Percentiles rank a stretch among this genome's conserved stretches.
Conservation (phyloP, 2,113 vertebrate species). For the Platycercus adscitus region DNA sequence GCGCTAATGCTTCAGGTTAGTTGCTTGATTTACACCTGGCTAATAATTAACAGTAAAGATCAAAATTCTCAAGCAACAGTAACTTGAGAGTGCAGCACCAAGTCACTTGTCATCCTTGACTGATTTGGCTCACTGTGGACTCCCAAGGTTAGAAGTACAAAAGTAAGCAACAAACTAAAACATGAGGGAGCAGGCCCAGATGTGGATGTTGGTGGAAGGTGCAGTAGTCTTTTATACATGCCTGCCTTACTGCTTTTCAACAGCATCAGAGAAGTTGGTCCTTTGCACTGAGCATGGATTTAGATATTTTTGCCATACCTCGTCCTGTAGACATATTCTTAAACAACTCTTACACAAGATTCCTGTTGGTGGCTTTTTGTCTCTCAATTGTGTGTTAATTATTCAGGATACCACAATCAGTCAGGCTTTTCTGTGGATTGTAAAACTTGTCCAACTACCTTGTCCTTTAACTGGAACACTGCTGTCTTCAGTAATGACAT, state of each 20-base stretch:
- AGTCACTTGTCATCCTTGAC: background rate
- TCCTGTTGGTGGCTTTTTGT: background rate
- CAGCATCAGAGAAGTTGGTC: background rate
- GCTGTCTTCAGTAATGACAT: background rate
- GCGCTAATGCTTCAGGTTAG: background rate
- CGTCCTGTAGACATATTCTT: background rate
- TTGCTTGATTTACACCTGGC: background rate
- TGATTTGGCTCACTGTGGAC: background rate
- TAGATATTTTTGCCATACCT: background rate
- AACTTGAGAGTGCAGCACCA: background rate
- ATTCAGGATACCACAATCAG: background rate
- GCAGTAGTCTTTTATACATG: background rate
- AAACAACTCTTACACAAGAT: background rate
- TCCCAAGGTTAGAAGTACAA: background rate
- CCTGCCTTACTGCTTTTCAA: background rate
- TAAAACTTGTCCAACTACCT: background rate
- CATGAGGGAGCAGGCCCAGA: background rate
- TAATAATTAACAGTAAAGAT: slow-evolving; percentile 39
- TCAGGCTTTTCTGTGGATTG: background rate
- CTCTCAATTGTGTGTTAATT: background rate
- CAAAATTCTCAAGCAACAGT: background rate
- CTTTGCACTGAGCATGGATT: background rate
- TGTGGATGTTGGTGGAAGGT: background rate
- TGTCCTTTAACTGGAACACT: background rate
- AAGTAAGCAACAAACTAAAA: background rate